These are phyloP conservation scores for Acestrorhynchus altus DNA, from an alignment of 2,797 vertebrate species.

Conservation along the genomic window DNA sequence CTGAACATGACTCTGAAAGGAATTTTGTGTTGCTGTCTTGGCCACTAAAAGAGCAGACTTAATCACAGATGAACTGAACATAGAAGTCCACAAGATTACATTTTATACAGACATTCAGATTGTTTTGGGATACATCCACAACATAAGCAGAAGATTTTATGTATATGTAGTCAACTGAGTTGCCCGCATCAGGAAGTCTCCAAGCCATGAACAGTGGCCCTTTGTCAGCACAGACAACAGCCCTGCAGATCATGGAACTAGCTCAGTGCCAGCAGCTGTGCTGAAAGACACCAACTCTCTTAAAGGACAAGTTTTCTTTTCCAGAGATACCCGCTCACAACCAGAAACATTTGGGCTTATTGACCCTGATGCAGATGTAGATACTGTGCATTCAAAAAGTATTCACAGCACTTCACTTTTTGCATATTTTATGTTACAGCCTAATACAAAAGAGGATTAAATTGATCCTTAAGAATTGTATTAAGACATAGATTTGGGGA, in stretches of 20 bases:
- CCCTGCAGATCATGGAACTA: slow-evolving; percentile 39
- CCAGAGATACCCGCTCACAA: not conserved
- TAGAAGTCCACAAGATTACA: not conserved
- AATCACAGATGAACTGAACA: slow-evolving; percentile 19
- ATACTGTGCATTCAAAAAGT: too few relatives aligned
- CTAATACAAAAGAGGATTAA: too few relatives aligned
- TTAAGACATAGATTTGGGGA: too few relatives aligned
- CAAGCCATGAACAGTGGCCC: slow-evolving; percentile 37
- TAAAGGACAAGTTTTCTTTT: slow-evolving; percentile 29
- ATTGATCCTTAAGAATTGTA: too few relatives aligned
- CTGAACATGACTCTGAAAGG: not conserved
- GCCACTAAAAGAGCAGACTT: slow-evolving; percentile 29
- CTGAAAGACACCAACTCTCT: slow-evolving; percentile 39
- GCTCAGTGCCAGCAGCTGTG: not conserved
- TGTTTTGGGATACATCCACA: slow-evolving; percentile 36
- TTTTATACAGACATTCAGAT: slow-evolving; percentile 35
- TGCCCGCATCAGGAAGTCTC: not conserved
- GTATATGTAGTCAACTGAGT: slow-evolving; percentile 36
- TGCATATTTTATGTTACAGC: too few relatives aligned
- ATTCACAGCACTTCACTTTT: too few relatives aligned
- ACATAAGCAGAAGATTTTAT: slow-evolving; percentile 32
- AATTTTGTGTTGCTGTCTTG: slow-evolving; percentile 38
- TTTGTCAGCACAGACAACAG: slow-evolving; percentile 38
- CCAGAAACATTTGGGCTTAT: not conserved
- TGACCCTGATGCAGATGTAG: slow-evolving; percentile 22